Conservation (phyloP, 2,888 invertebrate genomes). For the Bellardia bayeri region DNA sequence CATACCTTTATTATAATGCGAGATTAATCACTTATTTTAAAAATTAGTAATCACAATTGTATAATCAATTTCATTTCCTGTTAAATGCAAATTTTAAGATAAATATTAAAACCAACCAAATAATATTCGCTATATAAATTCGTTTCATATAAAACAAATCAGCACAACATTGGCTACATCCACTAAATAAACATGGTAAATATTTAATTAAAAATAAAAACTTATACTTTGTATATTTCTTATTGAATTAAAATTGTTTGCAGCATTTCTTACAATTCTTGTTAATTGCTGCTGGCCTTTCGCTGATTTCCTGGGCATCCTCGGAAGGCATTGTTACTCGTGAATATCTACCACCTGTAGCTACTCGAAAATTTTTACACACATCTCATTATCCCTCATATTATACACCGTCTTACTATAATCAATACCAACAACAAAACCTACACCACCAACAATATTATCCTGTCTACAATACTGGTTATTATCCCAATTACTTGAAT, state of each 20-base stretch:
- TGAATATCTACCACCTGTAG: conserved; percentile 8
- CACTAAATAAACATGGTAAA: conserved; percentile 24
- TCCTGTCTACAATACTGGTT: not conserved
- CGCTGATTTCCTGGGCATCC: not conserved
- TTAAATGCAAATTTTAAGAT: conserved; percentile 28
- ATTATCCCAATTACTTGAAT: conserved; percentile 1
- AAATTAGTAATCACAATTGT: not conserved
- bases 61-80: conserved; percentile 32
- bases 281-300: not conserved
- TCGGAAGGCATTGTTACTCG: conserved; percentile 4
- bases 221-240: not conserved
- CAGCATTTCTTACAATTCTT: conserved; percentile 5
- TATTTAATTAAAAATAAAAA: not conserved
- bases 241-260: not conserved
- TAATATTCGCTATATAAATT: conserved; percentile 11
- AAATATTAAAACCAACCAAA: not conserved
- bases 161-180: conserved; percentile 4
- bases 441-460: not conserved
- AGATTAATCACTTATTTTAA: not conserved
- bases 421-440: not conserved
- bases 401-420: not conserved
- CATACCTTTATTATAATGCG: not conserved
- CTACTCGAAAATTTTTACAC: not conserved
- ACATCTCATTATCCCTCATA: not conserved
- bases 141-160: not conserved